Evolutionary conservation across 2,797 vertebrate genomes (phyloP), one percentile per base, ranked within the genome.

Genomic region (Anas bernieri): DNA sequence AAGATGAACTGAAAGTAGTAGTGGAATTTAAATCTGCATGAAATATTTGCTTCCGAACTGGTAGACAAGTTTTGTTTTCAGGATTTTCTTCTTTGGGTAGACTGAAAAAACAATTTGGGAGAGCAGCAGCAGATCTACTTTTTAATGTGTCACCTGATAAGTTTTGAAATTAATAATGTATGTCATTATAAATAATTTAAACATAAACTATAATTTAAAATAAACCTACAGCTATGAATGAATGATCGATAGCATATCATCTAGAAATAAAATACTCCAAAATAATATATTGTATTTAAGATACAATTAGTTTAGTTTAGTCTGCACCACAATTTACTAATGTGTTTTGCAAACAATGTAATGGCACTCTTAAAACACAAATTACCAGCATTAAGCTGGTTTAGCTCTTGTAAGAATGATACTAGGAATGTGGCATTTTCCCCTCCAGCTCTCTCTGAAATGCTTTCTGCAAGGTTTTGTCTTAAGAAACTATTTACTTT

Each of bases 371-470:
- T 91, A 84, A 90, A 95, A 55, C 23, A 68, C 70, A 26, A 94
- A 76, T 95, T 96, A 86, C 31, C 84, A 12, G 39, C 39, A 93
- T 95, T 86, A 93, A 90, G n/a, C n/a, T 78, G 43, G 55, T 67
- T 92, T 93, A 92, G 52, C 39, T 92, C 17, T 61, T 88, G 4
- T 77, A 82, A 64, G 30, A 25, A 11, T 63, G 68, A 83, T 35
- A 61, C 23, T 45, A 55, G 20, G 88, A 94, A 62, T 62, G 31
- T 62, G 50, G 25, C 35, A 18, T 74, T 88, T 92, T 41, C 7
- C 8, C 62, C 35, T 50, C 25, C 37, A 68, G 6, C 33, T 73
- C 62, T 75, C 12, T 77, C 12, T 77, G 58, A 43, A 92, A 31
- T n/a, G 28, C 50, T 91, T 77, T 86, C 43, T 89, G 52, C 31